These are phyloP conservation scores for Sus scrofa DNA, from an alignment of 2,113 vertebrate genomes.

Conservation along the genomic window DNA sequence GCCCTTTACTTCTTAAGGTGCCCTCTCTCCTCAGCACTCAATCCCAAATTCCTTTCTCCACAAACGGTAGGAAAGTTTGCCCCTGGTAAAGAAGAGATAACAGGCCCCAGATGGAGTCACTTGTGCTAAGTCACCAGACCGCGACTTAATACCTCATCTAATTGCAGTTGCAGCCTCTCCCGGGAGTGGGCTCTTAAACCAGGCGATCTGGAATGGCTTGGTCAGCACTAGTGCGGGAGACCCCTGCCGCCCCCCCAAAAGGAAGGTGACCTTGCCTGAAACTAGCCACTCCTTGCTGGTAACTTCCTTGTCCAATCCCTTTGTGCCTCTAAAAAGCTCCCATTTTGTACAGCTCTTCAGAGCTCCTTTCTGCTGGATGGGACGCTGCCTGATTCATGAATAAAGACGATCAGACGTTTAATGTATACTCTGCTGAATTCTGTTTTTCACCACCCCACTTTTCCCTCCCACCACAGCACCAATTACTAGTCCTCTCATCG, in stretches of 20 bases:
- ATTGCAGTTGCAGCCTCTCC: background rate
- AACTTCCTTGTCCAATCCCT: background rate
- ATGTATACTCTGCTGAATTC: background rate
- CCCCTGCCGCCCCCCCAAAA: background rate
- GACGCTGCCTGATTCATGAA: background rate
- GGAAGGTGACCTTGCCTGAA: background rate
- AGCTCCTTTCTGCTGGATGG: background rate
- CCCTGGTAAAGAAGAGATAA: background rate
- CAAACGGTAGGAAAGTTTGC: background rate
- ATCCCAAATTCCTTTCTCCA: background rate
- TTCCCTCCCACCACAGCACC: background rate
- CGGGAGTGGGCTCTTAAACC: background rate
- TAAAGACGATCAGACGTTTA: background rate
- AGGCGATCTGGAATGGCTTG: background rate
- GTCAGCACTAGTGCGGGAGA: background rate
- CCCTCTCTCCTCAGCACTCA: background rate
- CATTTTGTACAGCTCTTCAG: background rate
- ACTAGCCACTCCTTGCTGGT: background rate
- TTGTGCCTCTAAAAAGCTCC: background rate
- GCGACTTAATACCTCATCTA: background rate
- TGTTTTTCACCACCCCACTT: background rate
- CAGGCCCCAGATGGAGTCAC: background rate
- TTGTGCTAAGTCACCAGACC: background rate
- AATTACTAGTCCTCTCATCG: background rate
- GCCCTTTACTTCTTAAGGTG: background rate